Conservation (phyloP, 2,113 vertebrate species). For the Mastomys coucha region DNA sequence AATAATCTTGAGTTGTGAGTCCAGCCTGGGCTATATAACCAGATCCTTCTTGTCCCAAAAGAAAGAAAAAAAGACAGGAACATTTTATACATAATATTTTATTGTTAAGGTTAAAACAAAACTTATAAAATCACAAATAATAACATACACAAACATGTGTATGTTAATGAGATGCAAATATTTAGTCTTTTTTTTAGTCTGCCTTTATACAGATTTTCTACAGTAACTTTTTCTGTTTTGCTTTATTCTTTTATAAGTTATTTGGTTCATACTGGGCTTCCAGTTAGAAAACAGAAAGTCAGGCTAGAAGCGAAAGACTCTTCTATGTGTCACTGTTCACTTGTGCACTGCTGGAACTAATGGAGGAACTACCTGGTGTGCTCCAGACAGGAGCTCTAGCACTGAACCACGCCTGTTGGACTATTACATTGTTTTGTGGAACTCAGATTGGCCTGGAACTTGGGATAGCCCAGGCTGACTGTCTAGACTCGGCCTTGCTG, state of each 20-base stretch:
- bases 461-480: neutral
- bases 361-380: neutral
- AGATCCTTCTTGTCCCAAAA: neutral
- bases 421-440: neutral
- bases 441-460: neutral
- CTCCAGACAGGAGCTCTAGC: neutral
- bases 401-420: neutral
- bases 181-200: slow-evolving; percentile 26
- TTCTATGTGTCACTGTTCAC: neutral
- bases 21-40: neutral
- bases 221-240: neutral
- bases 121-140: neutral
- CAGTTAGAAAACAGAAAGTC: neutral
- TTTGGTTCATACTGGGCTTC: neutral
- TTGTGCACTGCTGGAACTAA: neutral
- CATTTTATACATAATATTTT: neutral
- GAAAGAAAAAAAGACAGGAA: neutral
- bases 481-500: neutral
- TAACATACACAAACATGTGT: neutral
- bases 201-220: neutral
- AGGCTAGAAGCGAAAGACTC: neutral
- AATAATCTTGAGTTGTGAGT: neutral
- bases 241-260: neutral
- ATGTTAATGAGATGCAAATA: neutral
- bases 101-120: neutral